These are phyloP conservation scores for Cecidostiba fungosa DNA, from an alignment of 2,888 invertebrate genomes.

Conservation along the genomic window DNA sequence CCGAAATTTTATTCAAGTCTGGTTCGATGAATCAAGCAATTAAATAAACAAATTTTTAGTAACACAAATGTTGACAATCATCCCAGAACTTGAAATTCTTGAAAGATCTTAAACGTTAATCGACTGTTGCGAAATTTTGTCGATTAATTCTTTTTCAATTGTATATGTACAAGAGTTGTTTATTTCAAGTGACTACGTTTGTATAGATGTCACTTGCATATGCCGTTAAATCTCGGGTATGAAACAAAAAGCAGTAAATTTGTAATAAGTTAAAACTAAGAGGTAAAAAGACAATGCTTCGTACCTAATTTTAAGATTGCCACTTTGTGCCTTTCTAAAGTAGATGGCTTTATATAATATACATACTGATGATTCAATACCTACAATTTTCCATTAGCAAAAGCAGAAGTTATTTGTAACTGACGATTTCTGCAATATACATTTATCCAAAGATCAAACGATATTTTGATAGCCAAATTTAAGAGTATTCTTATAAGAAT, in stretches of 20 bases:
- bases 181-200: conserved; percentile 58
- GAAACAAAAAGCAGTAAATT: conserved; percentile 54
- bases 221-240: conserved; percentile 32
- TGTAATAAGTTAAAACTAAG: conserved; percentile 51
- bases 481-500: conserved; percentile 54
- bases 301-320: conserved; percentile 65
- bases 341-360: conserved; percentile 60
- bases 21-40: conserved; percentile 70
- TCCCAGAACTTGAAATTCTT: conserved; percentile 49
- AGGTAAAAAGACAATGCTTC: conserved; percentile 57
- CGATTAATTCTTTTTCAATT: conserved; percentile 54
- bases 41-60: conserved; percentile 59
- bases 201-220: conserved; percentile 49
- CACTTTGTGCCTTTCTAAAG: conserved; percentile 66
- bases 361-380: conserved; percentile 56
- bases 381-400: conserved; percentile 52
- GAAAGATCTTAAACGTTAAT: conserved; percentile 42
- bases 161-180: conserved; percentile 61
- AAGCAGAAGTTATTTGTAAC: conserved; percentile 52
- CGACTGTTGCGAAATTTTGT: conserved; percentile 45
- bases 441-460: conserved; percentile 63
- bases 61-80: conserved; percentile 65
- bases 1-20: conserved; percentile 78
- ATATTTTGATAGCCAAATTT: conserved; percentile 64
- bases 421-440: conserved; percentile 58